A percentile compares a stretch with the other conserved stretches of the same genome.
phyloP scores from a whole-genome alignment of 2,797 vertebrate genomes.

The Malacoraja senta region DNA sequence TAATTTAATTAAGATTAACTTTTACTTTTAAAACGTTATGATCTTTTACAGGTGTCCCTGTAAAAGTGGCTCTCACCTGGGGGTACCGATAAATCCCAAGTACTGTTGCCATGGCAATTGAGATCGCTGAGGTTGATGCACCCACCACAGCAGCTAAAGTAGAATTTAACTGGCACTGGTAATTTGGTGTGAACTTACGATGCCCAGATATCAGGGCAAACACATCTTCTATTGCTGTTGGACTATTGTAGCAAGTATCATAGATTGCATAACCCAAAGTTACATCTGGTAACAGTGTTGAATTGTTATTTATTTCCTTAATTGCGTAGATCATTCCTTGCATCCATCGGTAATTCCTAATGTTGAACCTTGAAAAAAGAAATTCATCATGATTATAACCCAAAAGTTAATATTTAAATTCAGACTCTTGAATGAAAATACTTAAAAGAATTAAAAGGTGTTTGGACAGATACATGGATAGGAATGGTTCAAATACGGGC shows the following conservation, averaged over 20 bases:
- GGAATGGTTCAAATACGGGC: no score
- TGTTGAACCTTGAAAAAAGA: constrained; percentile 35
- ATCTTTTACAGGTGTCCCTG: no score
- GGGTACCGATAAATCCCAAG: constrained; percentile 37
- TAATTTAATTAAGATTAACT: no score
- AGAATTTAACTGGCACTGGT: constrained; percentile 31
- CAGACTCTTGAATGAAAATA: not conserved
- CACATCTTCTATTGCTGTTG: not conserved
- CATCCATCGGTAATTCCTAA: constrained; percentile 29
- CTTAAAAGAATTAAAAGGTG: no score
- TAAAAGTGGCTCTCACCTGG: constrained; percentile 29
- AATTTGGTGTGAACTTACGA: constrained; percentile 30
- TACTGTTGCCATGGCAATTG: constrained; percentile 36
- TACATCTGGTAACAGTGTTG: not conserved
- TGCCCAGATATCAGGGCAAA: constrained; percentile 27
- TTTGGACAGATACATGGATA: no score
- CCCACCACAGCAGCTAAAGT: constrained; percentile 36
- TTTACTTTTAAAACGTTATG: no score
- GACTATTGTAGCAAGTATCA: constrained; percentile 29
- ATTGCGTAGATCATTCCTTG: constrained; percentile 29
- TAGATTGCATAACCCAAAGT: constrained; percentile 38
- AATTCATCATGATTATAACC: not conserved
- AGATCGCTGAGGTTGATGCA: constrained; percentile 36
- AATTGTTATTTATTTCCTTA: not conserved
- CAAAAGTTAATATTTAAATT: not conserved